Base-by-base conservation (phyloP, 92 coral and sea anemone genomes). In the Parazoanthus atlanticus region DNA sequence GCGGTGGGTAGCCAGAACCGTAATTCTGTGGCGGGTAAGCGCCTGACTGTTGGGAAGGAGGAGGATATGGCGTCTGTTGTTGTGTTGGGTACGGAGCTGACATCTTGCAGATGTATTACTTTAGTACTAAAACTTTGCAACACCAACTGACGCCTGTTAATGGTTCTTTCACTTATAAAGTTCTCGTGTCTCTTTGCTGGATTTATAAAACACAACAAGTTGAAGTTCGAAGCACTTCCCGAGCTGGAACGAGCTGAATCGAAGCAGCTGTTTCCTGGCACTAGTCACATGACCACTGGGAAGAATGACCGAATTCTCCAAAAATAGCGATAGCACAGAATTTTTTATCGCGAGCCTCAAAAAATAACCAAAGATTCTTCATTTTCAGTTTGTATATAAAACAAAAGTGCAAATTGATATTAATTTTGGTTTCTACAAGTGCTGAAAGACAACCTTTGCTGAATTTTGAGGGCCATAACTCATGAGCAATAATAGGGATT, bases 11-110 rank as follows among this genome's bases (percentile, higher is more conserved):
- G 0, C 49, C 79, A 9, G 52, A 1, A 17, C 79, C 79, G 8
- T 75, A 75, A 52, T 36, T 75, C 30, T 75, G 79, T 75, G 85
- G 41, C n/a, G 78, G 56, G 21, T 43, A 66, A 6, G 61, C 61
- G 25, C 26, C 70, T 17, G 49, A 30, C 19, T 36, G 80, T 23
- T 76, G 80, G 23, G 80, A 21, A 74, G 78, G 79, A 8, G 79
- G 79, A 2, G 79, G 79, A 52, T 79, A 56, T 19, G 70, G 84
- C 26, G 16, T 49, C 67, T 80, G 84, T 30, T 80, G 84, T 32
- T 80, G 84, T 29, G 84, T 56, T 56, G 84, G 84, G 40, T 80
- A 80, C n/a, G 84, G 72, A 31, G 84, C 84, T 11, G 84, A 80
- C 84, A 80, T 80, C 43, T 80, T 80, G 43, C 46, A 32, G 23